phyloP scores from a whole-genome alignment of 1,140 invertebrate genomes.

The Sesamia nonagrioides region DNA sequence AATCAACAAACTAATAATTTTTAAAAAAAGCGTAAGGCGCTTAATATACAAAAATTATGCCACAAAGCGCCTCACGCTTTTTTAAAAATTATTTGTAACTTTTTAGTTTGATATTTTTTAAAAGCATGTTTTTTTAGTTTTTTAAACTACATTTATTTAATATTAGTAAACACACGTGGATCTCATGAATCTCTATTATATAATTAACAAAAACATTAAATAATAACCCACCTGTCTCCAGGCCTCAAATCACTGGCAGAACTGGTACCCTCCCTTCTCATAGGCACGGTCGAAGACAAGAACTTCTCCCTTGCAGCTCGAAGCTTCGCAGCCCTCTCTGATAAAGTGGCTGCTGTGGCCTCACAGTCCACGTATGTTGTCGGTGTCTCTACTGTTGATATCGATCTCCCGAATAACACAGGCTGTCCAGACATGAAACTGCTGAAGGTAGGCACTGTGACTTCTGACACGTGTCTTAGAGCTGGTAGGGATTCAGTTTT shows the following conservation, averaged over 20 bases:
- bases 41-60: no score
- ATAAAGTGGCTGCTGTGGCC: slow-evolving; percentile 58
- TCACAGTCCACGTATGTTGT: slow-evolving; percentile 53
- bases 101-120: no score
- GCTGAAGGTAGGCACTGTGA: slow-evolving; percentile 66
- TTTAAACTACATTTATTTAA: no score
- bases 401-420: slow-evolving; percentile 70
- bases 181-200: no score
- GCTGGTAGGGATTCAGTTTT: slow-evolving; percentile 57
- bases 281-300: slow-evolving; percentile 76
- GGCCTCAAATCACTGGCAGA: slow-evolving; percentile 82
- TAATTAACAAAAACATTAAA: background rate
- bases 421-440: slow-evolving; percentile 68
- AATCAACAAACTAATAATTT: no score
- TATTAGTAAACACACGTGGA: no score
- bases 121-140: no score
- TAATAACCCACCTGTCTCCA: slow-evolving; percentile 72
- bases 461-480: slow-evolving; percentile 73
- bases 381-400: slow-evolving; percentile 69
- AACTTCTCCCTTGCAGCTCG: slow-evolving; percentile 90
- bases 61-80: no score
- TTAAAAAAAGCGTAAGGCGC: no score
- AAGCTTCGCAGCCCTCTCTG: slow-evolving; percentile 87
- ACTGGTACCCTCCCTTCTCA: slow-evolving; percentile 78
- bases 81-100: no score